These are phyloP conservation scores for Seriola rivoliana DNA, from an alignment of 2,113 vertebrate genomes.

Conservation along the genomic window DNA sequence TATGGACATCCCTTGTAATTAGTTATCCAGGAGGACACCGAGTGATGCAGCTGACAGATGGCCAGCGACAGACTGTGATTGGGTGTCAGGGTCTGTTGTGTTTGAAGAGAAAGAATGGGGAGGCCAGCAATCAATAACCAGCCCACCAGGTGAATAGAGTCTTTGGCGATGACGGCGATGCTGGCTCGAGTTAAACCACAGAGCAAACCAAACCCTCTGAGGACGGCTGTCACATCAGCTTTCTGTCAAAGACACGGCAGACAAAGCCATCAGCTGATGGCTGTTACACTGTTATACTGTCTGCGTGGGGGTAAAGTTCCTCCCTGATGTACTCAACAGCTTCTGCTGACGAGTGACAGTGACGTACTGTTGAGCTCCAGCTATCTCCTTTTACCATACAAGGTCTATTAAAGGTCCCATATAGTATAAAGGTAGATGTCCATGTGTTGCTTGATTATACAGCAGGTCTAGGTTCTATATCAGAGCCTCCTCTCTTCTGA, in stretches of 20 bases:
- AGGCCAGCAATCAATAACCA: conserved; percentile 56
- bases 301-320: conserved; percentile 9
- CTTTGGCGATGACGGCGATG: conserved; percentile 19
- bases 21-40: conserved; percentile 37
- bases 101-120: conserved; percentile 30
- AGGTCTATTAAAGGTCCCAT: neutral
- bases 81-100: conserved; percentile 48
- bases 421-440: too few species aligned
- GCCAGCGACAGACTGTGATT: conserved; percentile 46
- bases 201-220: conserved; percentile 33
- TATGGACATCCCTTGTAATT: conserved; percentile 37
- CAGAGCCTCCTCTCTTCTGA: too few species aligned
- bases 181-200: conserved; percentile 27
- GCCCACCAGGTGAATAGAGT: conserved; percentile 45
- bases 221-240: conserved; percentile 57
- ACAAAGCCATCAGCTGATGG: conserved; percentile 47
- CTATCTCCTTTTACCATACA: neutral
- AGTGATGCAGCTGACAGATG: conserved; percentile 37
- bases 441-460: too few species aligned
- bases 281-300: conserved; percentile 33
- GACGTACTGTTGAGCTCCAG: neutral
- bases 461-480: too few species aligned
- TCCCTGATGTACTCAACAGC: conserved; percentile 7
- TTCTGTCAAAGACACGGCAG: conserved; percentile 44
- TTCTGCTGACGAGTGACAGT: neutral